These are phyloP conservation scores for Empidonax alnorum DNA, from an alignment of 2,113 vertebrate genomes.

Conservation along the genomic window DNA sequence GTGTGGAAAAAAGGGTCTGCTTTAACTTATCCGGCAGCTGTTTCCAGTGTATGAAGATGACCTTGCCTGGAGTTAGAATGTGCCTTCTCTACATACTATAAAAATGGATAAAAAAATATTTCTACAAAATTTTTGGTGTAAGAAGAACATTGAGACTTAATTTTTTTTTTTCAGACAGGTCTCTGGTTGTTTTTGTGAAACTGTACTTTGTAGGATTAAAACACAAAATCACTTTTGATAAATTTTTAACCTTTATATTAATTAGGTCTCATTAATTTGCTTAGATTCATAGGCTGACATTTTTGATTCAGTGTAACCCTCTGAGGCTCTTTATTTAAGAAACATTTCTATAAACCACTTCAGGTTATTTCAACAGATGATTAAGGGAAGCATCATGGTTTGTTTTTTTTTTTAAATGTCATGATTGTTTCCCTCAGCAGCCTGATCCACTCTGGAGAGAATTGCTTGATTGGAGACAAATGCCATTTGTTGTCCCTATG, in stretches of 20 bases:
- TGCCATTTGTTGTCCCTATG: background rate
- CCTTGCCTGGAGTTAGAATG: background rate
- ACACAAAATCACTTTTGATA: background rate
- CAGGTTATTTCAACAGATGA: background rate
- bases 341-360: background rate
- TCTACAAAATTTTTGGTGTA: background rate
- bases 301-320: background rate
- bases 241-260: background rate
- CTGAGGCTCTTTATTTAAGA: constrained; percentile 6
- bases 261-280: background rate
- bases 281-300: background rate
- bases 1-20: background rate
- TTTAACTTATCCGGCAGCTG: background rate
- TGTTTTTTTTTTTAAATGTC: background rate
- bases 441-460: background rate
- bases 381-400: background rate
- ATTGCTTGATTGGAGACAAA: background rate
- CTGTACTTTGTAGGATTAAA: background rate
- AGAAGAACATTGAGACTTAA: background rate
- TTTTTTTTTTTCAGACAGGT: background rate
- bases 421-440: constrained; percentile 1
- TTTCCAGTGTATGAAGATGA: background rate
- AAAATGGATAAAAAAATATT: constrained; percentile 10
- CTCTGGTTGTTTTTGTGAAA: background rate
- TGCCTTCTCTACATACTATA: background rate